phyloP scores from a whole-genome alignment of 2,797 vertebrate species.

The Nyctibius grandis region DNA sequence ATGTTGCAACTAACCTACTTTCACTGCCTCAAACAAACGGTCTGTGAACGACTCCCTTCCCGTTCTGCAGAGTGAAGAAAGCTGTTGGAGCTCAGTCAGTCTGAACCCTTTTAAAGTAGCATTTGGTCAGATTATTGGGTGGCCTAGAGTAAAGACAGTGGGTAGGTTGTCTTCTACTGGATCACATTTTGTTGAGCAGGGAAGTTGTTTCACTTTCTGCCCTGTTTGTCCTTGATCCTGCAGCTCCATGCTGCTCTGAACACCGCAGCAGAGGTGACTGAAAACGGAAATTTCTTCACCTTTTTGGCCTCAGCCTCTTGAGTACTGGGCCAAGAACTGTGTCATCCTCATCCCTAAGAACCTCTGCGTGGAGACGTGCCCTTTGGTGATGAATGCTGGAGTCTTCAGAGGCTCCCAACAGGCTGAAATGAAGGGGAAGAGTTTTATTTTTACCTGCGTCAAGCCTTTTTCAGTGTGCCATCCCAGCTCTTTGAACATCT shows the following conservation, averaged over 20 bases:
- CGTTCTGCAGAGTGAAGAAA: rapidly evolving
- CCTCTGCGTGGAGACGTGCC: not conserved
- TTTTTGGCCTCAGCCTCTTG: not conserved
- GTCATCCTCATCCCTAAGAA: not conserved
- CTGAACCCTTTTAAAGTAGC: not conserved
- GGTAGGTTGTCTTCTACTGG: not conserved
- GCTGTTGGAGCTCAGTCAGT: not conserved
- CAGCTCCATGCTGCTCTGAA: not conserved
- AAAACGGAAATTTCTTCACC: not conserved
- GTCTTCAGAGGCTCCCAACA: not conserved
- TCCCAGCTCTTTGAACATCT: not conserved
- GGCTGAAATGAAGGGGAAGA: not conserved
- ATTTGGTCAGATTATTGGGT: not conserved
- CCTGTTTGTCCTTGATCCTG: not conserved
- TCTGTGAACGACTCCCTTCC: not conserved
- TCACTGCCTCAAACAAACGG: not conserved
- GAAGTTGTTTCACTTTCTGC: not conserved
- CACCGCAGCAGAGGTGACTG: not conserved
- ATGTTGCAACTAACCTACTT: not conserved
- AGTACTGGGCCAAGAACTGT: not conserved
- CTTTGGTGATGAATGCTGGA: conserved; percentile 1
- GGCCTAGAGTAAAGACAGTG: not conserved
- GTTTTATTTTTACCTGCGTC: not conserved
- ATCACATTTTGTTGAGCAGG: not conserved
- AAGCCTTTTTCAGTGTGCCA: not conserved